Percentiles rank a stretch among this genome's conserved stretches.
Conservation (phyloP, 2,113 vertebrate species). For the Tonatia bakeri region DNA sequence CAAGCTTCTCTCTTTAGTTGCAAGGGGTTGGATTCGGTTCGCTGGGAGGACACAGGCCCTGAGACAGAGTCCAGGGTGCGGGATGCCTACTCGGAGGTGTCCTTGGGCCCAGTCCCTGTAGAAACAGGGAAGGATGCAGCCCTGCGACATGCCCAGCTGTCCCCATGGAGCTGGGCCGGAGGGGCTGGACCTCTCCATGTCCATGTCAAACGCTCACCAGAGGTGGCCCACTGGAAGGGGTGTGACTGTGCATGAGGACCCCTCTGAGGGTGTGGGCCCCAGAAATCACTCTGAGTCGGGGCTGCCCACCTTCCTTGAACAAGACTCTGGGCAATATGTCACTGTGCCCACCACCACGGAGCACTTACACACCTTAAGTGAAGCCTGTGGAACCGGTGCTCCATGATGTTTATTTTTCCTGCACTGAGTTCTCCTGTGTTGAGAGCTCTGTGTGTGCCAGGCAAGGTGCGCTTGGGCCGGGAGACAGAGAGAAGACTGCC, state of each 20-base stretch:
- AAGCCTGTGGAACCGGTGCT: background rate
- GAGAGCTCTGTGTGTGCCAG: background rate
- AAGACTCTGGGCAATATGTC: too few relatives aligned
- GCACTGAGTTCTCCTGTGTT: background rate
- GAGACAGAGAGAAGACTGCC: background rate
- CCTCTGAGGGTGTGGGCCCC: background rate
- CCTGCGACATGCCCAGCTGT: background rate
- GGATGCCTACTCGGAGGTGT: background rate
- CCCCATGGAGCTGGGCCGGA: fast-evolving
- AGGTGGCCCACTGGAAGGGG: background rate
- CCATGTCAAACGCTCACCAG: fast-evolving
- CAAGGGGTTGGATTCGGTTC: background rate
- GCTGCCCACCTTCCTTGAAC: background rate
- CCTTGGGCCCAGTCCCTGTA: background rate
- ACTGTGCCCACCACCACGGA: fast-evolving
- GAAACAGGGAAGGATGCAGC: background rate
- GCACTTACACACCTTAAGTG: background rate
- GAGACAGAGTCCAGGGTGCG: background rate
- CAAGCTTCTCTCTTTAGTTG: background rate
- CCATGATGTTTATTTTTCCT: background rate
- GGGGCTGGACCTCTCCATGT: background rate
- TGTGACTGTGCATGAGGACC: background rate
- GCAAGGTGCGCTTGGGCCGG: background rate
- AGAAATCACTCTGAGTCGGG: background rate
- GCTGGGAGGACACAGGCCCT: background rate